A percentile compares a stretch with the other conserved stretches of the same genome.
phyloP scores from a whole-genome alignment of 2,888 invertebrate species.

The Aporophyla lueneburgensis region DNA sequence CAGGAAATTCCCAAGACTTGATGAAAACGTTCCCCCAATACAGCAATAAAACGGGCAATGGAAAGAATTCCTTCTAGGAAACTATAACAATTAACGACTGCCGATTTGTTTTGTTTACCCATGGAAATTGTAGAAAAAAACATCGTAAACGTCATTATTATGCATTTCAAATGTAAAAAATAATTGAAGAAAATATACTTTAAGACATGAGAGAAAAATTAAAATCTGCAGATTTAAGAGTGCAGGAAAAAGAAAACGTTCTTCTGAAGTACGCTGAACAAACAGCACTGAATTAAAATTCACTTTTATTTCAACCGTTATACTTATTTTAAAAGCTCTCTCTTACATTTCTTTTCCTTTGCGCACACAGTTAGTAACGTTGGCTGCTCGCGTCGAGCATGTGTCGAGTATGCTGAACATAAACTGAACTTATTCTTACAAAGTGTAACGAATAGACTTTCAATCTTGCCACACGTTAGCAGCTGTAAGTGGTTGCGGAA shows the following conservation, averaged over 20 bases:
- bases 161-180: neutral
- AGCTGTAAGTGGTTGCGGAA: neutral
- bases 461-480: slow-evolving; percentile 9
- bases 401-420: slow-evolving; percentile 21
- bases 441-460: slow-evolving; percentile 30
- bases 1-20: neutral
- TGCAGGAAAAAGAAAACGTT: neutral
- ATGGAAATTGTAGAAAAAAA: neutral
- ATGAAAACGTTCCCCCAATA: neutral
- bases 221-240: neutral
- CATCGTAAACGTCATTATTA: neutral
- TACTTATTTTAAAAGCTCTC: slow-evolving; percentile 8
- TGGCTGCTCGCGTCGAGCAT: slow-evolving; percentile 10
- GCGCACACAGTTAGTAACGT: neutral
- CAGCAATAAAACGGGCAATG: neutral
- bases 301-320: neutral
- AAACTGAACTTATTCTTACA: slow-evolving; percentile 25
- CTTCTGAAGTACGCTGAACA: neutral
- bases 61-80: neutral
- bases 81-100: neutral
- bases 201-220: too few species aligned
- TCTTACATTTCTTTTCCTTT: slow-evolving; percentile 12
- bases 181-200: neutral
- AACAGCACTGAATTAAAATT: slow-evolving; percentile 3
- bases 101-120: neutral